A percentile compares a stretch with the other conserved stretches of the same genome.
These are phyloP conservation scores for Melospiza georgiana DNA, from an alignment of 2,113 vertebrate genomes.

Conservation along the genomic window DNA sequence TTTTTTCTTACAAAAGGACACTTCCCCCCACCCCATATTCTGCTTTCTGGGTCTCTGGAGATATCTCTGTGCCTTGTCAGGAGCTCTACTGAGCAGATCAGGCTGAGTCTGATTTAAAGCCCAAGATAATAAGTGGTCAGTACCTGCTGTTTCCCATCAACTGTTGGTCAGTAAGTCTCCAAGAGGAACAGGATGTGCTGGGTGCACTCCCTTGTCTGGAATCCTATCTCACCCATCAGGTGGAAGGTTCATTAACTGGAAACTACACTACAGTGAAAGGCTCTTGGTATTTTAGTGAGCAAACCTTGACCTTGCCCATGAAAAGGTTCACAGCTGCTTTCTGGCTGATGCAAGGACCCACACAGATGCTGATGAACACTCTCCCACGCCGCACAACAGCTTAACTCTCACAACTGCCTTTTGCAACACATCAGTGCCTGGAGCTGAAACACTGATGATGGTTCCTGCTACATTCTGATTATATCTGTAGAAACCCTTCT, in stretches of 20 bases:
- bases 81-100: background rate
- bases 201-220: background rate
- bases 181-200: background rate
- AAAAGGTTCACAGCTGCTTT: background rate
- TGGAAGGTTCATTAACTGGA: background rate
- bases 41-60: background rate
- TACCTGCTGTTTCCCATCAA: background rate
- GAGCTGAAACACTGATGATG: background rate
- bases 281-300: background rate
- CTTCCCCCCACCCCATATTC: fast-evolving
- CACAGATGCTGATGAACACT: background rate
- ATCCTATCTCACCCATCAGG: background rate
- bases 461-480: background rate
- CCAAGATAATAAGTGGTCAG: background rate
- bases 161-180: background rate
- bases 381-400: background rate
- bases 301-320: background rate
- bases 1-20: background rate
- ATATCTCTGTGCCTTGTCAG: background rate
- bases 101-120: background rate
- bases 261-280: background rate
- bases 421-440: background rate
- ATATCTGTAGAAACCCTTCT: background rate
- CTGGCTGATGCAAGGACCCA: background rate
- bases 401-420: background rate